Base-by-base conservation (phyloP, 2,888 invertebrate genomes). In the Chrysotoxum bicinctum region DNA sequence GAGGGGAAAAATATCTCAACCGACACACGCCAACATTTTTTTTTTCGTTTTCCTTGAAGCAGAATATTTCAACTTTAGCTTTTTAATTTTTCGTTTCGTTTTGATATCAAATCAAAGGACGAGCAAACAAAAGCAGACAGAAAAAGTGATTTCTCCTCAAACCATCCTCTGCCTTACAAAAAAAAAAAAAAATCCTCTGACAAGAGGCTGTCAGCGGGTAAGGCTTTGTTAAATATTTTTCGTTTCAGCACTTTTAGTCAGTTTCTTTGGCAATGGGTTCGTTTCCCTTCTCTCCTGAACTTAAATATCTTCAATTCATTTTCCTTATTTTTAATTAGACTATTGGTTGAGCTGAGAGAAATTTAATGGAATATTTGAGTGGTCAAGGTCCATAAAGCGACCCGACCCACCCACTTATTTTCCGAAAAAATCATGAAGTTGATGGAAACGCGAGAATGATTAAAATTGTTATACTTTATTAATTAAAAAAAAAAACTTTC, bases 281-380 rank as follows among this genome's bases (percentile, higher is more conserved):
- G 30, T 30, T 56, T 54, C 23, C 12, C 8, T 3, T 21, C 21
- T 16, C 54, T 19, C 14, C 23, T 68, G 50, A 50, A 16, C 23
- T 60, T 40, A 52, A 74, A 74, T 79, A 37, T 58, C 50, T 60
- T 79, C 73, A 79, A 79, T 79, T 73, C 68, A 68, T 73, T 73
- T 79, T 60, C 19, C 60, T 50, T 73, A 45, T 68, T 79, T 79
- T 79, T 73, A 74, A 79, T 79, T 68, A 68, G 50, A 79, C 66
- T 66, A 79, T 74, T 52, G 66, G 68, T 52, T 68, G 52, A 68
- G 68, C 26, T 52, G 60, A 74, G 50, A 37, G 64, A 77, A 16
- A n/a, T 23, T 64, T 30, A 8, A 21, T 21, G 23, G 37, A 37
- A 23, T 21, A 23, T 58, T 37, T 23, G 14, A 58, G 37, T 37